Base-by-base conservation (phyloP, 2,888 invertebrate genomes). In the Thereva nobilitata region DNA sequence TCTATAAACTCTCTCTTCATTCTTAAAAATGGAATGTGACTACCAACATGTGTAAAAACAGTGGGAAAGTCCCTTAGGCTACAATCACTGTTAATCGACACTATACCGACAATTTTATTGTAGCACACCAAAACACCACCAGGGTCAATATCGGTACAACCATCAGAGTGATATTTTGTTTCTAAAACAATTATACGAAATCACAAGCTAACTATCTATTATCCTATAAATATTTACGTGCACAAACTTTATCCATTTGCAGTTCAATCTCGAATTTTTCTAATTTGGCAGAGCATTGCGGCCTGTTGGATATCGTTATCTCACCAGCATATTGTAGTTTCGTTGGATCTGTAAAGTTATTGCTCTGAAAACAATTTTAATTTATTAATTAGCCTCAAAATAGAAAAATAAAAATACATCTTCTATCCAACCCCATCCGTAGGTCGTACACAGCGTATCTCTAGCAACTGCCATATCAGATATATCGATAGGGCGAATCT, bases 41-140 rank as follows among this genome's bases (percentile, higher is more conserved):
- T 59, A 8, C 47, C 6, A 37, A 59, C 47, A 49, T 59, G 59
- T n/a, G 59, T 59, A 10, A 47, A 59, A 6, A 59, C 59, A 7
- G 59, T 59, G 4, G 59, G 59, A 12, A 47, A 59, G 35, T 59
- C 49, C 38, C 8, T 47, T 10, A 47, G 38, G 23, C 38, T 59
- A 40, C 59, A 59, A 9, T 59, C 59, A 59, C 47, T 47, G 9
- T 49, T 12, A 4, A 49, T 59, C 1, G 59, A 59, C 7, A 59
- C 49, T 34, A 59, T 23, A n/a, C 59, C 59, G 37, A 59, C 59
- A 3, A 59, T 8, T 6, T 59, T 59, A 23, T 59, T 47, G 49
- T 34, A 59, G 37, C 59, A 59, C 8, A 59, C 59, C 49, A 59
- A 59, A 47, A 59, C 8, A 1, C 59, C 59, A 5, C 59, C 59